phyloP scores from a whole-genome alignment of 2,888 invertebrate genomes.

The Poecilobothrus nobilitatus region DNA sequence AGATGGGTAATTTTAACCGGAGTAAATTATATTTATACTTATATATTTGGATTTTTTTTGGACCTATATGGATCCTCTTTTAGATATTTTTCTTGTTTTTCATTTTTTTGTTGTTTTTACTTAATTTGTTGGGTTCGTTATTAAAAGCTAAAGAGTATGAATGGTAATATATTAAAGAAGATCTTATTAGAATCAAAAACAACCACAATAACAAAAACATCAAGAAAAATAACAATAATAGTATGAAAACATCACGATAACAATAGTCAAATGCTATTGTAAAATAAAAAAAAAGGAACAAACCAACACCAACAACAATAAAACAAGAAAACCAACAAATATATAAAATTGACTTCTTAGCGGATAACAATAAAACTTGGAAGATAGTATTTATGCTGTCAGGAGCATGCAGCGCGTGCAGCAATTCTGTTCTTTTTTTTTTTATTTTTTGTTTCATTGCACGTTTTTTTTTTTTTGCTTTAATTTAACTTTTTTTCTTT shows the following conservation, averaged over 20 bases:
- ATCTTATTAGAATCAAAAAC: background rate
- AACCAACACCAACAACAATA: background rate
- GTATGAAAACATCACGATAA: background rate
- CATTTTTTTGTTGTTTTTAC: background rate
- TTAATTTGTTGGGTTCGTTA: background rate
- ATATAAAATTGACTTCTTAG: conserved; percentile 1
- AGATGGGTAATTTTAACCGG: too few species aligned
- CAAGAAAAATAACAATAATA: background rate
- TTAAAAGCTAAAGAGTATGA: background rate
- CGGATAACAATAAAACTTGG: background rate
- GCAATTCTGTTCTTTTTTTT: background rate
- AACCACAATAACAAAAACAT: background rate
- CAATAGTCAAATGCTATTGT: background rate
- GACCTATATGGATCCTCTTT: too few species aligned
- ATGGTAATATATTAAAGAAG: background rate
- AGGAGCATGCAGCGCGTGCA: conserved; percentile 3
- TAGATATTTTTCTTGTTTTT: too few species aligned
- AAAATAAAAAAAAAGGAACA: background rate
- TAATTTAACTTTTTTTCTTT: background rate
- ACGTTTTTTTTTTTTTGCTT: background rate
- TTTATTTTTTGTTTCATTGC: background rate
- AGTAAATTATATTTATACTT: too few species aligned
- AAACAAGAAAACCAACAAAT: background rate
- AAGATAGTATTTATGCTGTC: background rate
- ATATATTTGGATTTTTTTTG: too few species aligned